phyloP scores from a whole-genome alignment of 1,140 invertebrate species.

The Stenopsyche tienmushanensis region DNA sequence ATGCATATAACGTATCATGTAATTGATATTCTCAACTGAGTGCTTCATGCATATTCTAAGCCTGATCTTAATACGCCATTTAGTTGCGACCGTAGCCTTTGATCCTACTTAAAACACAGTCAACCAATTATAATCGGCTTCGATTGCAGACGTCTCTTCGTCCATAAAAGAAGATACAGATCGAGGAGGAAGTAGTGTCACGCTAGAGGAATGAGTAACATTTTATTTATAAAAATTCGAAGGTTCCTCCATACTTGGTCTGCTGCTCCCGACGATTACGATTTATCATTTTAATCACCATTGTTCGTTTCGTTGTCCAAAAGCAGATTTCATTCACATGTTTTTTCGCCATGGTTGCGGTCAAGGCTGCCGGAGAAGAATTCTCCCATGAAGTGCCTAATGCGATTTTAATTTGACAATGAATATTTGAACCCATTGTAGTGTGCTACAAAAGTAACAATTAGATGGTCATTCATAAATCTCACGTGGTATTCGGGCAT shows the following conservation, averaged over 20 bases:
- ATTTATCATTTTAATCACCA: background rate
- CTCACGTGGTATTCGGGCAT: no score
- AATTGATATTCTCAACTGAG: slow-evolving; percentile 3
- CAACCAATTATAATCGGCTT: background rate
- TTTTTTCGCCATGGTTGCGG: background rate
- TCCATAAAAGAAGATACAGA: background rate
- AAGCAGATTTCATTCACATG: slow-evolving; percentile 13
- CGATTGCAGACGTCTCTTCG: background rate
- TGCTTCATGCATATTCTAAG: slow-evolving; percentile 8
- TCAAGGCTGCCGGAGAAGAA: slow-evolving; percentile 10
- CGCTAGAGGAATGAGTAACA: background rate
- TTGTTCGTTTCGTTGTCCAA: background rate
- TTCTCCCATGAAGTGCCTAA: slow-evolving; percentile 23
- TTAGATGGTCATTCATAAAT: slow-evolving; percentile 16
- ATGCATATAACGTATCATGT: no score
- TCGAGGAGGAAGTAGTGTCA: no score
- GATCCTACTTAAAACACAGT: background rate
- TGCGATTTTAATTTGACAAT: slow-evolving; percentile 25
- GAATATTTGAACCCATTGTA: slow-evolving; percentile 18
- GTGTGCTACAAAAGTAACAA: background rate
- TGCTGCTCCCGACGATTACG: no score
- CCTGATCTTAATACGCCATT: slow-evolving; percentile 2
- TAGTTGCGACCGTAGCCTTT: background rate
- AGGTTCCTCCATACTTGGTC: no score
- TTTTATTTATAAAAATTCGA: no score